These are phyloP conservation scores for Oligia fasciuncula DNA, from an alignment of 2,888 invertebrate genomes.

Conservation along the genomic window DNA sequence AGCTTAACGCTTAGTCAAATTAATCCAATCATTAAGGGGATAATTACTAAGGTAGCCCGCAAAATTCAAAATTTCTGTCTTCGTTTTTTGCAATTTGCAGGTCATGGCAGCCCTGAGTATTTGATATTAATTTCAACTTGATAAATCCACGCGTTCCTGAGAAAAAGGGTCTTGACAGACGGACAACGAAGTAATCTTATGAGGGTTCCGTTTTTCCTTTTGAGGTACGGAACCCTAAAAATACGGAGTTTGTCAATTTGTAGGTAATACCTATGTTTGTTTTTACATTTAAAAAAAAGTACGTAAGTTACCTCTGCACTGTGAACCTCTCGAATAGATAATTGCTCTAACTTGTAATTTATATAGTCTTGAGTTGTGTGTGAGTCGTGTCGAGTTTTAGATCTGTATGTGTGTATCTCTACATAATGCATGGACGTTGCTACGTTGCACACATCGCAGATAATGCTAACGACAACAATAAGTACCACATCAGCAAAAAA, in stretches of 20 bases:
- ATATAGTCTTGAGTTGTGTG: not conserved
- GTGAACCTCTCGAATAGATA: not conserved
- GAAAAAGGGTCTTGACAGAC: too few relatives aligned
- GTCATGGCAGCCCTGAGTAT: too few relatives aligned
- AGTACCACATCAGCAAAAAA: not conserved
- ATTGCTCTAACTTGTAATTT: not conserved
- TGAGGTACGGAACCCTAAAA: too few relatives aligned
- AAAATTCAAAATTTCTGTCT: not conserved
- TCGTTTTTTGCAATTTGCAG: not conserved
- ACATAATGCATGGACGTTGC: not conserved
- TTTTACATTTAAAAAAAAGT: not conserved
- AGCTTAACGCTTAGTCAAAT: not conserved
- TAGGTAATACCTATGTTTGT: too few relatives aligned
- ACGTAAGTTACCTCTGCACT: not conserved
- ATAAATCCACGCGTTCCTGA: too few relatives aligned
- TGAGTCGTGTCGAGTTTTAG: not conserved
- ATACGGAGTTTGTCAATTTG: too few relatives aligned
- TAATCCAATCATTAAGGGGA: not conserved
- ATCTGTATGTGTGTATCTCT: not conserved
- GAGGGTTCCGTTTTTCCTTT: too few relatives aligned
- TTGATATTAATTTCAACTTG: too few relatives aligned
- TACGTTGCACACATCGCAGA: not conserved
- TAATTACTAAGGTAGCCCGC: not conserved
- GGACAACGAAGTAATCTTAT: too few relatives aligned
- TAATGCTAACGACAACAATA: slow-evolving; percentile 5